Evolutionary conservation across 2,797 vertebrate genomes (phyloP), one percentile per base, ranked within the genome.

Genomic region (Enteromius treurensis): DNA sequence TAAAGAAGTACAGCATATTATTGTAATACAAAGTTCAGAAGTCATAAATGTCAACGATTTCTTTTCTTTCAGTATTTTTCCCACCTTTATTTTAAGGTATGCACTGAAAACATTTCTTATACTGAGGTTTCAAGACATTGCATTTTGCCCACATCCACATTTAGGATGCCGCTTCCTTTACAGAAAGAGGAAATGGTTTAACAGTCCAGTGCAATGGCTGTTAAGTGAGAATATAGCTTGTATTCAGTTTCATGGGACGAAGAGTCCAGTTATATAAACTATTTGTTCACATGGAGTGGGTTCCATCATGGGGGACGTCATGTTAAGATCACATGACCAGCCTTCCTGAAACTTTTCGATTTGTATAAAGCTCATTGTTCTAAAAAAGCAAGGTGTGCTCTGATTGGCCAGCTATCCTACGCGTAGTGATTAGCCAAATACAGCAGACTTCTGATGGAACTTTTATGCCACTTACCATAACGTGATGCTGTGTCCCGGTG

Each of bases 181-280:
- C 26, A 51, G 6, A 81, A 81, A 49, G 55, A 81, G 69, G 80
- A 81, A 64, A 81, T 51, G 79, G 55, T 81, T 37, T 37, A 51
- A 81, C 69, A 74, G 42, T 40, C 55, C 17, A 32, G 29, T 23
- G 69, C 55, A 64, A 37, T 74, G 55, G 45, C 69, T 34, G 21
- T 29, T 23, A 8, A 19, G 19, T 65, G 76, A 26, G 42, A 78
- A 49, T n/a, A 14, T 53, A 9, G 21, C 47, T 26, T 29, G 11
- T 9, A 60, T 60, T 49, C 80, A 73, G 19, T 23, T 77, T 29
- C 37, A 21, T 62, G 21, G 37, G 23, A 70, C 7, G 19, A 34
- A n/a, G 29, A 40, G 14, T 51, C 47, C 9, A 51, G 26, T 51
- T 15, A 73, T 32, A 32, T 26, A 47, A 15, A 1, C 26, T 42